Percentiles rank a stretch among this genome's conserved stretches.
Conservation (phyloP, 2,113 vertebrate genomes). For the Columbina picui region DNA sequence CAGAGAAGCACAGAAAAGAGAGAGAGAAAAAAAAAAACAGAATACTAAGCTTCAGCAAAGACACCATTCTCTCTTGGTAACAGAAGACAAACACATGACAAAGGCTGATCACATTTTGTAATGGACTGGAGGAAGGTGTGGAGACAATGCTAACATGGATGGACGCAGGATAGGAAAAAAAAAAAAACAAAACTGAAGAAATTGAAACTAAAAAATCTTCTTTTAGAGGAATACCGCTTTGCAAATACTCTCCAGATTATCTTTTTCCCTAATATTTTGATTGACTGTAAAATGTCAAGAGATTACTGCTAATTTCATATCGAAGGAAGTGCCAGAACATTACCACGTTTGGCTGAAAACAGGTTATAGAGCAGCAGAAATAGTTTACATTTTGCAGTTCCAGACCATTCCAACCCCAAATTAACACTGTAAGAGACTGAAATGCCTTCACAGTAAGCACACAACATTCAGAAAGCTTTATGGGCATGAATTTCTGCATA, state of each 20-base stretch:
- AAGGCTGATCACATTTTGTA: neutral
- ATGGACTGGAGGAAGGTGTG: neutral
- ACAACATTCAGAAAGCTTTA: neutral
- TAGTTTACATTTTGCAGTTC: neutral
- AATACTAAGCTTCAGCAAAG: neutral
- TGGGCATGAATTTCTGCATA: neutral
- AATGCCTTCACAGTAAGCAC: neutral
- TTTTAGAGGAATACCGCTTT: neutral
- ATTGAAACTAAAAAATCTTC: neutral
- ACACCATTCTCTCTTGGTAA: neutral
- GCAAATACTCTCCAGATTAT: neutral
- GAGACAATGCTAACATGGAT: neutral
- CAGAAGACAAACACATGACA: neutral
- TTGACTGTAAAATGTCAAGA: neutral
- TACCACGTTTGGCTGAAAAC: neutral
- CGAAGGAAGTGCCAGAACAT: neutral
- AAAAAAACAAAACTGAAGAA: neutral
- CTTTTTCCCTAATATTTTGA: neutral
- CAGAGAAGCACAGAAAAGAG: neutral
- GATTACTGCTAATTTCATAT: neutral
- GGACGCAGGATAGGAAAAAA: neutral
- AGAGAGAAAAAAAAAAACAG: neutral
- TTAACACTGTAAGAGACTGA: neutral
- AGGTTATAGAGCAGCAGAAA: neutral
- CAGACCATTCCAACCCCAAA: neutral